Conservation (phyloP, 1,140 invertebrate species). For the Ceratosolen solmsi region DNA sequence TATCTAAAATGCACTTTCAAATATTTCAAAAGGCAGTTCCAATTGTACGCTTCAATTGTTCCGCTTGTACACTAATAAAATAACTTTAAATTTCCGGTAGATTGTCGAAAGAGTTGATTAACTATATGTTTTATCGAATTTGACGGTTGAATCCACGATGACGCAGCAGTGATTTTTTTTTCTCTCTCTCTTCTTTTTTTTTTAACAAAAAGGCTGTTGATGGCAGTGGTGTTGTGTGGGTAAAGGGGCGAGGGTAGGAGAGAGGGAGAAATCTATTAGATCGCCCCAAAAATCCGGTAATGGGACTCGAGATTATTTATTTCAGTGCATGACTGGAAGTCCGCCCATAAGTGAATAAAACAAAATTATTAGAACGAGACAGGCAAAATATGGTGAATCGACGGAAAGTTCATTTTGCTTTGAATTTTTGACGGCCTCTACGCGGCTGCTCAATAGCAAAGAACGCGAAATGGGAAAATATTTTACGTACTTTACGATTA, state of each 20-base stretch:
- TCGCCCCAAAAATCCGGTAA: slow-evolving; percentile 39
- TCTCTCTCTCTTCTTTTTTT: too few relatives aligned
- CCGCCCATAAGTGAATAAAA: slow-evolving; percentile 50
- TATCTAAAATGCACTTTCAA: too few relatives aligned
- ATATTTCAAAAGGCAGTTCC: too few relatives aligned
- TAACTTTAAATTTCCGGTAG: background rate
- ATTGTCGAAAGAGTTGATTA: background rate
- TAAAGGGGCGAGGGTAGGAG: background rate
- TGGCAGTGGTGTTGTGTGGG: too few relatives aligned
- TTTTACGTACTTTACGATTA: slow-evolving; percentile 48
- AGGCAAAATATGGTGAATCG: slow-evolving; percentile 21
- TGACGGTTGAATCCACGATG: slow-evolving; percentile 32
- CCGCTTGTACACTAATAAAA: too few relatives aligned
- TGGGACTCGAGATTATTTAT: slow-evolving; percentile 45
- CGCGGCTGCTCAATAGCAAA: background rate
- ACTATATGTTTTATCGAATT: background rate
- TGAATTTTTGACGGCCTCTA: slow-evolving; percentile 33
- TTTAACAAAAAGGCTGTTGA: too few relatives aligned
- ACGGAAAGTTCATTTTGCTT: slow-evolving; percentile 36
- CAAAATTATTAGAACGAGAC: slow-evolving; percentile 46
- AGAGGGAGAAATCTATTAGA: slow-evolving; percentile 32
- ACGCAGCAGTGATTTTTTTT: slow-evolving; percentile 19
- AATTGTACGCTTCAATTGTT: too few relatives aligned
- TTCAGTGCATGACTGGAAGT: slow-evolving; percentile 14
- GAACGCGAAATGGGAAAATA: background rate